A percentile compares a stretch with the other conserved stretches of the same genome.
Evolutionary conservation across 2,113 vertebrate genomes (phyloP).

Genomic region (Cisticola juncidis): DNA sequence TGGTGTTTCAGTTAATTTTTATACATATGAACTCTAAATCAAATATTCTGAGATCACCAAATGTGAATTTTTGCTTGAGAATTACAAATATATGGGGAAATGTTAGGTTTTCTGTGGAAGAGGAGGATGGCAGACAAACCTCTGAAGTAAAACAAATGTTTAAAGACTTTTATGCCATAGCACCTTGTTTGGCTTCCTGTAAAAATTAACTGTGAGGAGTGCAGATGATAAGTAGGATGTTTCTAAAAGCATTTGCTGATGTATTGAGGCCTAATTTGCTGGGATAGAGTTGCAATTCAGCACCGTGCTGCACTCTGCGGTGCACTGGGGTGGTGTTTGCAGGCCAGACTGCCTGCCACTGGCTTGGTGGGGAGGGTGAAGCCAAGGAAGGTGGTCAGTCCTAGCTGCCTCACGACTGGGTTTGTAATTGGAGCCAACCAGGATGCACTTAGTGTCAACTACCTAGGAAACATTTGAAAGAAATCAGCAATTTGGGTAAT

Average conservation of each 20-base stretch:
- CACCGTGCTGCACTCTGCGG: not conserved
- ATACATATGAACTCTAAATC: not conserved
- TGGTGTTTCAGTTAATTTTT: not conserved
- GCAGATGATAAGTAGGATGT: not conserved
- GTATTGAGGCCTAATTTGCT: not conserved
- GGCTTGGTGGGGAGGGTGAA: not conserved
- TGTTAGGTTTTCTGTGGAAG: not conserved
- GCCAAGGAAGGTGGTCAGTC: not conserved
- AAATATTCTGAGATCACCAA: not conserved
- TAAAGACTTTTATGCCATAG: not conserved
- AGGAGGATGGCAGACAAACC: not conserved
- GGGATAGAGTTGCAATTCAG: not conserved
- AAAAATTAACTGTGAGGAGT: not conserved
- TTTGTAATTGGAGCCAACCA: not conserved
- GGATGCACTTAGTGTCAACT: not conserved
- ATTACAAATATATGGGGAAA: not conserved
- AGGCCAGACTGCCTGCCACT: not conserved
- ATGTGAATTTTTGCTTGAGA: not conserved
- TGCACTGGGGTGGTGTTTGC: not conserved
- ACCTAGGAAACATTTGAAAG: not conserved
- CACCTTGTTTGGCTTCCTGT: not conserved
- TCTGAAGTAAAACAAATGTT: not conserved
- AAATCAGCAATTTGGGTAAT: not conserved
- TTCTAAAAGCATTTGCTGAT: not conserved
- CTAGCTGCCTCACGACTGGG: not conserved